Conservation (phyloP, 2,888 invertebrate species). For the Athalia circularis region DNA sequence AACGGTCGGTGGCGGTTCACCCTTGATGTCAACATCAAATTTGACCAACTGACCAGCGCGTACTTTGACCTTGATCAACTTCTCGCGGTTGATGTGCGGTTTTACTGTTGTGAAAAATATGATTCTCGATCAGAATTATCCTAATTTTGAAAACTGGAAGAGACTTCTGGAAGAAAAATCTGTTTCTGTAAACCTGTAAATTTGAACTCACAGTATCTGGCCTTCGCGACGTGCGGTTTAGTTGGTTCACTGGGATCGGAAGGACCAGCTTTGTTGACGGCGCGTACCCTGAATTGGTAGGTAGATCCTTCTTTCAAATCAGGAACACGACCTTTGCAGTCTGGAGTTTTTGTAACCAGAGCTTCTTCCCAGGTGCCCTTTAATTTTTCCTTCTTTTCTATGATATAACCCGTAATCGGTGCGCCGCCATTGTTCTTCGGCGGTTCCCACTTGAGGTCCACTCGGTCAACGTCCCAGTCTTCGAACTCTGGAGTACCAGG, state of each 20-base stretch:
- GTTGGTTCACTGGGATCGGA: slow-evolving; percentile 94
- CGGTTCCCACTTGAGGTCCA: slow-evolving; percentile 89
- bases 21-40: slow-evolving; percentile 95
- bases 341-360: slow-evolving; percentile 79
- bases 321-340: slow-evolving; percentile 88
- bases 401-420: slow-evolving; percentile 88
- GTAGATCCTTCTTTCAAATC: slow-evolving; percentile 92
- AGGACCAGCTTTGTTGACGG: slow-evolving; percentile 95
- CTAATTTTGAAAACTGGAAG: not conserved
- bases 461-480: slow-evolving; percentile 93
- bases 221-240: slow-evolving; percentile 90
- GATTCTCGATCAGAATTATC: slow-evolving; percentile 5
- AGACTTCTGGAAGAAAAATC: not conserved
- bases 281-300: slow-evolving; percentile 96
- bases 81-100: slow-evolving; percentile 96
- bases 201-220: slow-evolving; percentile 84
- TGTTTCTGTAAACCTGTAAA: not conserved
- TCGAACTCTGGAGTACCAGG: slow-evolving; percentile 91
- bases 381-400: slow-evolving; percentile 92
- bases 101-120: slow-evolving; percentile 81
- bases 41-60: slow-evolving; percentile 93
- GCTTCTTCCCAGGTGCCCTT: slow-evolving; percentile 89
- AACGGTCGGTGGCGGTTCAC: slow-evolving; percentile 96
- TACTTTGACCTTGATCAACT: slow-evolving; percentile 90
- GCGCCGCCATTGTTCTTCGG: slow-evolving; percentile 87